These are phyloP conservation scores for Tipula confusa DNA, from an alignment of 2,888 invertebrate genomes.

Conservation along the genomic window DNA sequence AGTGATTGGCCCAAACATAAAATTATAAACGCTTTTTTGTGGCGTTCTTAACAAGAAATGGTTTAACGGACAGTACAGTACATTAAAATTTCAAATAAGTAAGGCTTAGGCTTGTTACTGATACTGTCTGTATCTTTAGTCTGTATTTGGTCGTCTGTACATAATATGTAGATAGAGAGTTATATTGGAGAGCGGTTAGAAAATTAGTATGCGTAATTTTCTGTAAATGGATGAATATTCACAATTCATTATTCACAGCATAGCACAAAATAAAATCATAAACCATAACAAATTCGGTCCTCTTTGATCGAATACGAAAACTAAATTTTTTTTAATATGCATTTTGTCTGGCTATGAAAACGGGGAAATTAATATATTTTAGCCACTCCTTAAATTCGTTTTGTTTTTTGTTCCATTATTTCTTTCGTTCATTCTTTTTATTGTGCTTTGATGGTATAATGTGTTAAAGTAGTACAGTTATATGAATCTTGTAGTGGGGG, in stretches of 20 bases:
- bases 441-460: background rate
- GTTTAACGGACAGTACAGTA: too few species aligned
- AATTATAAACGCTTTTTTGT: too few species aligned
- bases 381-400: background rate
- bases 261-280: too few species aligned
- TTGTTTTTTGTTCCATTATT: background rate
- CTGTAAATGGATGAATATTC: background rate
- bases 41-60: too few species aligned
- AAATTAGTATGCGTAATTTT: background rate
- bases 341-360: background rate
- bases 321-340: background rate
- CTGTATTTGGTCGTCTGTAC: background rate
- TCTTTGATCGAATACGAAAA: background rate
- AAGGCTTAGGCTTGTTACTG: too few species aligned
- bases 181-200: background rate
- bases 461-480: background rate
- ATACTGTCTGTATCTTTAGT: background rate
- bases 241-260: too few species aligned
- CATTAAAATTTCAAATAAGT: too few species aligned
- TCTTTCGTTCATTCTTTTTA: background rate
- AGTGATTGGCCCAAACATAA: too few species aligned
- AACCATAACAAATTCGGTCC: background rate
- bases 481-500: background rate
- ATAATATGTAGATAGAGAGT: too few species aligned
- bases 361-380: background rate